Conservation (phyloP, 23 tunicate species). For the Ciona savignyi region DNA sequence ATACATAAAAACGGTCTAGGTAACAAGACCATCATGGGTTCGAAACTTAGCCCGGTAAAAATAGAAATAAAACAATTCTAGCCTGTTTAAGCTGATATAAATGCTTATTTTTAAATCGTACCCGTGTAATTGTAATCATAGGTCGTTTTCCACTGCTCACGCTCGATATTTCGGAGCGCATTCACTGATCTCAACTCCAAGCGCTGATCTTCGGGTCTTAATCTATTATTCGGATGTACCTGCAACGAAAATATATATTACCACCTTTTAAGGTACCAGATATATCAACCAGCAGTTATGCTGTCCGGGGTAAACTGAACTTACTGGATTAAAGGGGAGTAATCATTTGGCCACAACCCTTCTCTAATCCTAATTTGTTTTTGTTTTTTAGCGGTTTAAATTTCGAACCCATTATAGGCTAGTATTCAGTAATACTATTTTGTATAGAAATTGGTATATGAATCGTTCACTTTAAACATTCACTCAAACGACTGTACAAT, state of each 20-base stretch:
- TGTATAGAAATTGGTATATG: too few relatives aligned
- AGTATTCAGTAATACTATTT: too few relatives aligned
- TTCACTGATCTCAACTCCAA: constrained; percentile 74
- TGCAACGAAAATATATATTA: background rate
- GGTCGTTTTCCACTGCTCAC: constrained; percentile 78
- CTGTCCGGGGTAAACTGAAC: background rate
- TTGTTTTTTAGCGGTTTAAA: too few relatives aligned
- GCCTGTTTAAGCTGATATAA: background rate
- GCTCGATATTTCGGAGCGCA: constrained; percentile 77
- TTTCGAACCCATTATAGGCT: too few relatives aligned
- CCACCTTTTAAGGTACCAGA: background rate
- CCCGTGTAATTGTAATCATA: constrained; percentile 90
- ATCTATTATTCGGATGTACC: constrained; percentile 80
- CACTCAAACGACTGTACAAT: too few relatives aligned
- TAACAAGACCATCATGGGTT: too few relatives aligned
- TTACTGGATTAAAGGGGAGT: background rate
- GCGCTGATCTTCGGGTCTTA: constrained; percentile 72
- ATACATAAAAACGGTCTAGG: too few relatives aligned
- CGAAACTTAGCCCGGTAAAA: too few relatives aligned
- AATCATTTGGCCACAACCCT: background rate
- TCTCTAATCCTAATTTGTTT: too few relatives aligned
- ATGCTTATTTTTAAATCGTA: constrained; percentile 1
- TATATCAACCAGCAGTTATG: background rate
- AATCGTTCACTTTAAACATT: too few relatives aligned
- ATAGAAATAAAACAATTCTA: too few relatives aligned